phyloP scores from a whole-genome alignment of 1,140 invertebrate species.

The Cheumatopsyche charites region DNA sequence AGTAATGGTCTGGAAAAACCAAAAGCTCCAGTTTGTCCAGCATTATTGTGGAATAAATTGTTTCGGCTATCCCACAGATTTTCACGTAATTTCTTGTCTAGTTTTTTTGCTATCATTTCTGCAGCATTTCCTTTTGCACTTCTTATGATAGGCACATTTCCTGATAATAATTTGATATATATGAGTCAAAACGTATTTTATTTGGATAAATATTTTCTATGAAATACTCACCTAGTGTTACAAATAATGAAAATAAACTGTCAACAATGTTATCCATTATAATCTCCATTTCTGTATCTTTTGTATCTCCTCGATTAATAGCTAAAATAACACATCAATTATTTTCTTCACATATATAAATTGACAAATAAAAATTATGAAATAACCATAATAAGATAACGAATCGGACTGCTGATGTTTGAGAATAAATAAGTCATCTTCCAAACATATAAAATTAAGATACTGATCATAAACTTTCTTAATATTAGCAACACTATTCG shows the following conservation, averaged over 20 bases:
- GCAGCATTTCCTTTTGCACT: slow-evolving; percentile 96
- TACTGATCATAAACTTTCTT: slow-evolving; percentile 98
- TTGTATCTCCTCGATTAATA: slow-evolving; percentile 93
- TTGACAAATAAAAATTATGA: neutral
- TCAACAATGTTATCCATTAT: slow-evolving; percentile 96
- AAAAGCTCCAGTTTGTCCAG: slow-evolving; percentile 74
- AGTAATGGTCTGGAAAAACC: slow-evolving; percentile 94
- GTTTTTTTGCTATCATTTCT: slow-evolving; percentile 96
- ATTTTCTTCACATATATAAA: too few relatives aligned
- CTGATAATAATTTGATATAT: slow-evolving; percentile 55
- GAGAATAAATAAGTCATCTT: slow-evolving; percentile 97
- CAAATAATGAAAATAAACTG: slow-evolving; percentile 96
- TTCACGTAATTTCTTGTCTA: slow-evolving; percentile 96
- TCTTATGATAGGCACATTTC: slow-evolving; percentile 93
- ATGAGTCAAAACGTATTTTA: neutral
- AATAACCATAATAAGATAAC: slow-evolving; percentile 89
- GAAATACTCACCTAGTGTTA: slow-evolving; percentile 76
- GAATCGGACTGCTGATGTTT: slow-evolving; percentile 89
- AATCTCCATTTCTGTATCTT: slow-evolving; percentile 93
- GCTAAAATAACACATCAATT: slow-evolving; percentile 62
- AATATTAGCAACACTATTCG: slow-evolving; percentile 86
- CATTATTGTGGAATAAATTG: slow-evolving; percentile 91
- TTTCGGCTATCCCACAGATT: slow-evolving; percentile 96
- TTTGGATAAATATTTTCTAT: neutral
- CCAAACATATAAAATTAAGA: slow-evolving; percentile 97